Conservation (phyloP, 23 tunicate species). For the Oikopleura albicans region DNA sequence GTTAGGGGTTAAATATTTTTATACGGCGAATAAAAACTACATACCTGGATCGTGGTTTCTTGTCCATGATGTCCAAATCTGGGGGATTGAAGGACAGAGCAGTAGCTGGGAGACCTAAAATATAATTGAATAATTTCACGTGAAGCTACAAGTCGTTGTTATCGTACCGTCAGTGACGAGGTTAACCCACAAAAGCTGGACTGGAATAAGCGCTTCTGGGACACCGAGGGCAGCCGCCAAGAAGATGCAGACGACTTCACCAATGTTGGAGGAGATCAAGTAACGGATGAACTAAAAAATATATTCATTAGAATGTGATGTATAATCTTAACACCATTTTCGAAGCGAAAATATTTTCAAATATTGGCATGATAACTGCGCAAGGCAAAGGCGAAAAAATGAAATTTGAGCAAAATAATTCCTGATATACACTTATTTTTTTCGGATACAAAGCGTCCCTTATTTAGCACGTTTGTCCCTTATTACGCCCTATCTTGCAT, state of each 20-base stretch:
- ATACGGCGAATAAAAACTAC: too few relatives aligned
- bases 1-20: too few relatives aligned
- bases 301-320: too few relatives aligned
- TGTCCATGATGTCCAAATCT: slow-evolving; percentile 81
- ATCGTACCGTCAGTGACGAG: slow-evolving; percentile 65
- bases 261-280: slow-evolving; percentile 88
- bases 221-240: slow-evolving; percentile 97
- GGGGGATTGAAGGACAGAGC: slow-evolving; percentile 97
- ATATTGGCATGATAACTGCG: too few relatives aligned
- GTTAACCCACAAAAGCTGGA: slow-evolving; percentile 94
- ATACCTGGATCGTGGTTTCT: slow-evolving; percentile 47
- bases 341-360: too few relatives aligned
- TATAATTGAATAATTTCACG: not conserved
- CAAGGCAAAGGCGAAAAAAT: too few relatives aligned
- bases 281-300: slow-evolving; percentile 42
- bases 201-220: slow-evolving; percentile 95
- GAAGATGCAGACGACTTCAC: slow-evolving; percentile 98
- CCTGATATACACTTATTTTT: too few relatives aligned
- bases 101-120: slow-evolving; percentile 53
- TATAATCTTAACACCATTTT: too few relatives aligned
- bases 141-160: not conserved
- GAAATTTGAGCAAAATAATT: too few relatives aligned
- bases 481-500: too few relatives aligned
- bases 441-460: too few relatives aligned
- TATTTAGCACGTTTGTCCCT: too few relatives aligned